phyloP scores from a whole-genome alignment of 2,888 invertebrate genomes.

The Caenorhabditis sp. region DNA sequence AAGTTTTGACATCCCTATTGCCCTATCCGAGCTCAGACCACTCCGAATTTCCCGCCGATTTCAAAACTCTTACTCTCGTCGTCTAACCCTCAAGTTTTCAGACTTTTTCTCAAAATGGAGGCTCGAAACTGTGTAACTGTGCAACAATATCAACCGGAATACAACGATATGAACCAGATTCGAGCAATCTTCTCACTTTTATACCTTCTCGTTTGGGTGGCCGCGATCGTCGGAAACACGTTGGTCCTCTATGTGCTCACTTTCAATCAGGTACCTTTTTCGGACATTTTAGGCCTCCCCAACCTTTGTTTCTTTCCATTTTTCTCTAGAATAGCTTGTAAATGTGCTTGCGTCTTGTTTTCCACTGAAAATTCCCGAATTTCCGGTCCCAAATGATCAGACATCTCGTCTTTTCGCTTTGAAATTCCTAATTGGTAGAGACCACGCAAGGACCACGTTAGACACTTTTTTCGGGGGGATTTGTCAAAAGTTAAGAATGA shows the following conservation, averaged over 20 bases:
- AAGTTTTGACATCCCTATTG: no score
- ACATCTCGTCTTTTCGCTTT: conserved; percentile 10
- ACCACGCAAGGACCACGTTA: no score
- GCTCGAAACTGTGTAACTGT: conserved; percentile 48
- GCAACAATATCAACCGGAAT: conserved; percentile 43
- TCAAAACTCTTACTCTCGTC: no score
- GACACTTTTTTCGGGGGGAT: no score
- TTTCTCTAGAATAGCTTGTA: no score
- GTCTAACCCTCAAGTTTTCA: no score
- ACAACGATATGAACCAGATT: conserved; percentile 48
- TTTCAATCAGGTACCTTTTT: conserved; percentile 72
- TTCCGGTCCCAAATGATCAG: conserved; percentile 1
- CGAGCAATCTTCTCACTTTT: conserved; percentile 72
- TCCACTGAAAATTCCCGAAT: conserved; percentile 33
- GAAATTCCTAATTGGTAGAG: neutral
- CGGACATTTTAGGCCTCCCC: neutral
- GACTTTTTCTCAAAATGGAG: conserved; percentile 28
- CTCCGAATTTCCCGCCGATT: no score
- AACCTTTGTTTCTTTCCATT: conserved; percentile 20
- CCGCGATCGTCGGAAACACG: conserved; percentile 74
- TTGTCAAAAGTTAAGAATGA: neutral
- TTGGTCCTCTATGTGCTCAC: conserved; percentile 76
- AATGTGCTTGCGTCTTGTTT: no score
- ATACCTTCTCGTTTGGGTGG: conserved; percentile 75
- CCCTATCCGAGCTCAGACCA: no score